A percentile compares a stretch with the other conserved stretches of the same genome.
These are phyloP conservation scores for Drosophila affinis DNA, from an alignment of 2,888 invertebrate genomes.

Conservation along the genomic window DNA sequence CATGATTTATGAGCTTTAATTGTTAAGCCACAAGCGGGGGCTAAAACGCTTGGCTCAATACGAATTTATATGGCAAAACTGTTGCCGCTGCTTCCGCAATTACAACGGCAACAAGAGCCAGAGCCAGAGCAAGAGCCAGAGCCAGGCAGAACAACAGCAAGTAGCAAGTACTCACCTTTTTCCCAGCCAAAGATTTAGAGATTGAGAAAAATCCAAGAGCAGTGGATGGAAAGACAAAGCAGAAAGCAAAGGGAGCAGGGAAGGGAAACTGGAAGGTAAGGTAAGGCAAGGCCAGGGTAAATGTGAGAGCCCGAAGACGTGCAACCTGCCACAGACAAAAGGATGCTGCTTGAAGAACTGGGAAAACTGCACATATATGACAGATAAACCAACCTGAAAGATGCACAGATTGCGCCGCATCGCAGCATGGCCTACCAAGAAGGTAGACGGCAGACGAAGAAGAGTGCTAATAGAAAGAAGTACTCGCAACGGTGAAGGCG, in stretches of 20 bases:
- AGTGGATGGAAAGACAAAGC: no score
- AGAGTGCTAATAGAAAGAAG: background rate
- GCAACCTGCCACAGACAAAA: slow-evolving; percentile 26
- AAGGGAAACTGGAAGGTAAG: background rate
- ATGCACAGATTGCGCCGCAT: background rate
- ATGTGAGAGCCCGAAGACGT: slow-evolving; percentile 32
- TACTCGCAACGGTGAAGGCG: background rate
- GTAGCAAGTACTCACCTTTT: no score
- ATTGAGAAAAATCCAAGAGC: background rate
- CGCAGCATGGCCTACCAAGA: background rate
- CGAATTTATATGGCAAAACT: slow-evolving; percentile 15
- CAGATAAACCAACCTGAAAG: background rate
- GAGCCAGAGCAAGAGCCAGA: background rate
- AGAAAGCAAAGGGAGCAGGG: background rate
- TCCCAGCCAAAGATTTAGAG: slow-evolving; percentile 16
- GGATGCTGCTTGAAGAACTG: background rate
- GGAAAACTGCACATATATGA: background rate
- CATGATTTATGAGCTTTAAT: slow-evolving; percentile 51
- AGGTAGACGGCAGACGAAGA: no score
- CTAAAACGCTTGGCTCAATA: slow-evolving; percentile 9
- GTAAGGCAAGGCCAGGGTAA: background rate
- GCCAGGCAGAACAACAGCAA: no score
- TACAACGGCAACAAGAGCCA: slow-evolving; percentile 26
- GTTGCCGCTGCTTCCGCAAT: slow-evolving; percentile 56
- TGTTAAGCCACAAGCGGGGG: slow-evolving; percentile 37